A percentile compares a stretch with the other conserved stretches of the same genome.
Evolutionary conservation across 2,113 vertebrate genomes (phyloP).

Genomic region (Sander lucioperca): DNA sequence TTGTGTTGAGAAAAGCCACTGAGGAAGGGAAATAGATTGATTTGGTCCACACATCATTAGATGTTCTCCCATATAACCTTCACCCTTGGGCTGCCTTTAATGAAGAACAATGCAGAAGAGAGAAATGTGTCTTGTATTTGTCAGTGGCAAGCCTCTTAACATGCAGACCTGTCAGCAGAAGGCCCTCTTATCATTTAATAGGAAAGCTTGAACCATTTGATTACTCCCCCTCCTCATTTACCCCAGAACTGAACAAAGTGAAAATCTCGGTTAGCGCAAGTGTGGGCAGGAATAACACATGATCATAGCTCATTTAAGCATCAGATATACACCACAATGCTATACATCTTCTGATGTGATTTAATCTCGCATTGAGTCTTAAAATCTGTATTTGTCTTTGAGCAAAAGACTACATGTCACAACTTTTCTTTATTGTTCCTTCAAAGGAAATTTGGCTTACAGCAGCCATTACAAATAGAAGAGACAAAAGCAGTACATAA

Average conservation of each 20-base stretch:
- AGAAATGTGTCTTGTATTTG: conserved; percentile 56
- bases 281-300: conserved; percentile 11
- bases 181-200: conserved; percentile 74
- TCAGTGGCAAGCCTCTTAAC: conserved; percentile 51
- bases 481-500: not conserved
- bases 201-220: conserved; percentile 62
- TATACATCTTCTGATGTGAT: not conserved
- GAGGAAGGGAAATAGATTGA: conserved; percentile 50
- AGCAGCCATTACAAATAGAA: not conserved
- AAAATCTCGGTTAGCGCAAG: conserved; percentile 26
- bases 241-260: conserved; percentile 19
- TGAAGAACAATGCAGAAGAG: conserved; percentile 59
- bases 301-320: not conserved
- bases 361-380: not conserved
- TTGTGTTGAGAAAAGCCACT: conserved; percentile 35
- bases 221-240: conserved; percentile 49
- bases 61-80: conserved; percentile 51
- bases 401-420: conserved; percentile 3
- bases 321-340: not conserved
- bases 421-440: not conserved
- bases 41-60: conserved; percentile 59
- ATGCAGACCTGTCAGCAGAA: conserved; percentile 59
- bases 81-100: conserved; percentile 50
- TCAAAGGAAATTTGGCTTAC: not conserved
- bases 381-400: conserved; percentile 11